Evolutionary conservation across 2,888 invertebrate species (phyloP).

Genomic region (Timema cristinae): DNA sequence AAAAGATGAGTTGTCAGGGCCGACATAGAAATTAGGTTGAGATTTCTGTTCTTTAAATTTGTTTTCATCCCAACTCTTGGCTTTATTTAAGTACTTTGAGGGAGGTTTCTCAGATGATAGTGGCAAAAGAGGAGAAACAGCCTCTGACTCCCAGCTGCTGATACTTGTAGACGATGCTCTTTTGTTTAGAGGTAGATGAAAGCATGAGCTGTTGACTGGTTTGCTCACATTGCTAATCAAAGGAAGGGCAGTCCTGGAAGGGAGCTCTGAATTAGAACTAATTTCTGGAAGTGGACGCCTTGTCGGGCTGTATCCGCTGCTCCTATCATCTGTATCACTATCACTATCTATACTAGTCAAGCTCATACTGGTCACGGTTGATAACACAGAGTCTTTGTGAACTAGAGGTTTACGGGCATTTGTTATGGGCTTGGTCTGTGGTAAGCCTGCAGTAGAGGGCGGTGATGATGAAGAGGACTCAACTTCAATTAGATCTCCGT

Average conservation of each 20-base stretch:
- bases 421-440: neutral
- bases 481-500: constrained; percentile 41
- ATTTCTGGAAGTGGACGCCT: neutral
- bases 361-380: constrained; percentile 26
- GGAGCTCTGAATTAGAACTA: neutral
- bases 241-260: constrained; percentile 4
- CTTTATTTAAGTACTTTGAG: neutral
- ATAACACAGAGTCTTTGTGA: constrained; percentile 29
- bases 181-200: constrained; percentile 7
- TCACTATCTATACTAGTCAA: constrained; percentile 28
- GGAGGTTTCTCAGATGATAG: neutral
- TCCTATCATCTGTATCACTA: constrained; percentile 28
- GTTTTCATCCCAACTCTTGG: no score
- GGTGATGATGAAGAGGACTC: constrained; percentile 11
- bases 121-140: constrained; percentile 2
- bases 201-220: neutral
- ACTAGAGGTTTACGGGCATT: constrained; percentile 21
- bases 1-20: neutral
- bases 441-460: neutral
- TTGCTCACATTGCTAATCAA: neutral
- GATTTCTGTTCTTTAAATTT: neutral
- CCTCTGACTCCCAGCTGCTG: constrained; percentile 28
- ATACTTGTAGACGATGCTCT: constrained; percentile 27
- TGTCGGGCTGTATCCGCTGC: constrained; percentile 16
- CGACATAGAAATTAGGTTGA: neutral